A percentile compares a stretch with the other conserved stretches of the same genome.
Evolutionary conservation across 2,113 vertebrate species (phyloP).

Genomic region (Mormyrus lacerda): DNA sequence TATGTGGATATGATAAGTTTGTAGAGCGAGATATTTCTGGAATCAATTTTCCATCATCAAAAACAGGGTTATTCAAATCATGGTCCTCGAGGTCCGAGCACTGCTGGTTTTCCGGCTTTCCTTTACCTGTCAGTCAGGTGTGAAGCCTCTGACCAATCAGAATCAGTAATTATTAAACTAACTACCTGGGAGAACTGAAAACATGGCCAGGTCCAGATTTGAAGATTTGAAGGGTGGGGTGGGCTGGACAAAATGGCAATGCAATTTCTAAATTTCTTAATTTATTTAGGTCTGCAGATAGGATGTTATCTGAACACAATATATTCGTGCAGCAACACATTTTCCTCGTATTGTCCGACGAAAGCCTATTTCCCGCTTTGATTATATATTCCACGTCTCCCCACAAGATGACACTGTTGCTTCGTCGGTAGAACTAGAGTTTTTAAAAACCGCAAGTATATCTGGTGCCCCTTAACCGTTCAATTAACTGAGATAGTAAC

Average conservation of each 20-base stretch:
- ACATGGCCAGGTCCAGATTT: too few relatives aligned
- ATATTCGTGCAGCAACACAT: neutral
- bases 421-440: neutral
- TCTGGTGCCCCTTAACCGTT: neutral
- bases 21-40: neutral
- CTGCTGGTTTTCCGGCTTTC: too few relatives aligned
- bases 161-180: too few relatives aligned
- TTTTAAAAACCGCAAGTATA: neutral
- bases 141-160: too few relatives aligned
- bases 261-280: neutral
- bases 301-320: neutral
- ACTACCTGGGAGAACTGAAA: too few relatives aligned
- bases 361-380: neutral
- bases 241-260: neutral
- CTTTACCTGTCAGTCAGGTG: too few relatives aligned
- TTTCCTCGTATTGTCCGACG: neutral
- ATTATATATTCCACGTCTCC: constrained; percentile 13
- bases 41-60: neutral
- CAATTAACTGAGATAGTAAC: neutral
- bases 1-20: neutral
- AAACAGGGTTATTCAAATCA: too few relatives aligned
- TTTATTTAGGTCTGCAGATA: neutral
- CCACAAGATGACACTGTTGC: constrained; percentile 42
- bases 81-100: too few relatives aligned
- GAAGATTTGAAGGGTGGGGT: too few relatives aligned